Base-by-base conservation (phyloP, 2,888 invertebrate species). In the Entomobrya multifasciata region DNA sequence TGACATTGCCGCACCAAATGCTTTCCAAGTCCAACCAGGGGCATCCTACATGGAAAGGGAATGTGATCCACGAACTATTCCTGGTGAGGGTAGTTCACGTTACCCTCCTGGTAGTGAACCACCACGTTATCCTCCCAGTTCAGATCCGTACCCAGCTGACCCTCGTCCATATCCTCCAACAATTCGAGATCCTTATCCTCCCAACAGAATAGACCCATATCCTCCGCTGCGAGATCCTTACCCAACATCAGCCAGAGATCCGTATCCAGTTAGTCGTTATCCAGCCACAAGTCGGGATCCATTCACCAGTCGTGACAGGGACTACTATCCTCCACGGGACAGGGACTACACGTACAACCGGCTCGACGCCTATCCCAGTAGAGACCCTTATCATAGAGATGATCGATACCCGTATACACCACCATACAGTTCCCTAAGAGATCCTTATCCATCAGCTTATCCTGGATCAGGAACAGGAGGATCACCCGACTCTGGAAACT, bases 11-110 rank as follows among this genome's bases (percentile, higher is more conserved):
- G 92, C 92, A 8, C 91, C 91, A 36, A 92, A 91, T 74, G 92
- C 92, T 8, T 92, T 92, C 89, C 92, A 92, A 91, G 91, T 92
- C 25, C 91, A 91, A 76, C 91, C 91, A 11, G 92, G 93, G 49
- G 92, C 92, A 11, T 88, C 92, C 20, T 93, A 92, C 88, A 92
- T 92, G 44, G 93, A 93, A 89, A 87, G 91, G 57, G 91, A 92
- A 55, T 92, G 92, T 87, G 90, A 90, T 77, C 90, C 89, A 17
- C 44, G 89, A 65, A 88, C 86, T 8, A 90, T 91, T 72, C 67
- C 89, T 44, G 88, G 89, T 25, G 88, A 87, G 20, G 87, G 83
- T 6, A 8, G 76, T 36, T 74, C 83, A 30, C 86, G 25, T 17
- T 89, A 88, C 55, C 87, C 89, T 62, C 87, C 89, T 2, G 86